phyloP scores from a whole-genome alignment of 2,797 vertebrate genomes.

The Gymnopithys bicolor region DNA sequence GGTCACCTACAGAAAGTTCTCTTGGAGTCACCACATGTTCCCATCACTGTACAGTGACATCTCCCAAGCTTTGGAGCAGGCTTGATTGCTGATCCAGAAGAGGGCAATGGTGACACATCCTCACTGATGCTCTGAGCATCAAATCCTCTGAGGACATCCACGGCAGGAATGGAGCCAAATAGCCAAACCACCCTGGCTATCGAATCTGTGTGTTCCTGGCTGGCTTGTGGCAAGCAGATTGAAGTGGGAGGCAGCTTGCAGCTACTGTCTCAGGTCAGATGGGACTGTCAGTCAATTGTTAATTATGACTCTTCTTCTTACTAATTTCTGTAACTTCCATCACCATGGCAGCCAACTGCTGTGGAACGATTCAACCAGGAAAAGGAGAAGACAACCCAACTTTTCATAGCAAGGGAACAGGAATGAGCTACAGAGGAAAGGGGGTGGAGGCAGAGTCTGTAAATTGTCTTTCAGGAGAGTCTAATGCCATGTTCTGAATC shows the following conservation, averaged over 20 bases:
- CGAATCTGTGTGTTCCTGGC: slow-evolving; percentile 41
- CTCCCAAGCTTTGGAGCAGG: slow-evolving; percentile 37
- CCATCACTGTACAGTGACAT: not conserved
- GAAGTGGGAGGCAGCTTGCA: slow-evolving; percentile 69
- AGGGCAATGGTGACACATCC: slow-evolving; percentile 68
- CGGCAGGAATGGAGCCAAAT: not conserved
- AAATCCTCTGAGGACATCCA: slow-evolving; percentile 29
- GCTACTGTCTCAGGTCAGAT: slow-evolving; percentile 69
- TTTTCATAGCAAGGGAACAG: slow-evolving; percentile 42
- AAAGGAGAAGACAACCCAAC: slow-evolving; percentile 68
- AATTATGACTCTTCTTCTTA: slow-evolving; percentile 70
- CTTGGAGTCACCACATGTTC: not conserved
- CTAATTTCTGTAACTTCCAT: slow-evolving; percentile 72
- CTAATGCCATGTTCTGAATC: not conserved
- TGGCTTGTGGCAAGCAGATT: slow-evolving; percentile 67
- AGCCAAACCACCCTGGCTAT: slow-evolving; percentile 50
- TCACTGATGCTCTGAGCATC: not conserved
- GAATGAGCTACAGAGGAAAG: slow-evolving; percentile 11
- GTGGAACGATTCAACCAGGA: slow-evolving; percentile 56
- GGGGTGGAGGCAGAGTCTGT: slow-evolving; percentile 18
- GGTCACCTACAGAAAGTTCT: not conserved
- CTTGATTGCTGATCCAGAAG: slow-evolving; percentile 53
- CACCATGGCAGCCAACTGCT: slow-evolving; percentile 69
- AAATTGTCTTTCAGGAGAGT: not conserved
- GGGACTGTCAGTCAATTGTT: slow-evolving; percentile 71